Conservation (phyloP, 2,113 vertebrate genomes). For the Speoplatyrhinus poulsoni region DNA sequence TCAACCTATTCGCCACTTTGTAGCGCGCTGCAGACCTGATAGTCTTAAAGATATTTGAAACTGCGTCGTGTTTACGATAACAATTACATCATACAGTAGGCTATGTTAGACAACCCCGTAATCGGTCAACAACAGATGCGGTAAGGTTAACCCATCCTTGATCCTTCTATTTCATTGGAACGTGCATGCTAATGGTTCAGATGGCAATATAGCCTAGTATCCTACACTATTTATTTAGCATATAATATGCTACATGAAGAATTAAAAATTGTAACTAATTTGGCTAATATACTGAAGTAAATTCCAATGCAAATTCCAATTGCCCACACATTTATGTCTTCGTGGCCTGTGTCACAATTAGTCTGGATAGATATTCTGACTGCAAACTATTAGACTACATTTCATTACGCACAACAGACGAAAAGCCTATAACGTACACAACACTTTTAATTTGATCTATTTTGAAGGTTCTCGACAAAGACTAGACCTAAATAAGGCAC, state of each 20-base stretch:
- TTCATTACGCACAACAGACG: background rate
- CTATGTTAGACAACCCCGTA: background rate
- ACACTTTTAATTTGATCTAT: no score
- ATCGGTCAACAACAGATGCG: conserved; percentile 32
- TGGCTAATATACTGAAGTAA: background rate
- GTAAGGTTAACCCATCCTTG: background rate
- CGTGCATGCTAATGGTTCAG: no score
- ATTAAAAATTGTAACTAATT: no score
- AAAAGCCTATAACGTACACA: no score
- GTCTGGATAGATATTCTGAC: conserved; percentile 6
- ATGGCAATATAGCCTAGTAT: no score
- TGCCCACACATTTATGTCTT: conserved; percentile 20
- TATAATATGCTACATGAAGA: no score
- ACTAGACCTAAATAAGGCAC: no score
- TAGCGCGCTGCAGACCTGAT: conserved; percentile 14
- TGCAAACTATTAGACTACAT: background rate
- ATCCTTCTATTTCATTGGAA: no score
- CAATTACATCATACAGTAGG: background rate
- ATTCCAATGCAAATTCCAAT: conserved; percentile 33
- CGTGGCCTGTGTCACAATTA: no score
- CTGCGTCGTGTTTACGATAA: background rate
- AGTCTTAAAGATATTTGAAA: background rate
- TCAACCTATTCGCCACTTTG: conserved; percentile 1
- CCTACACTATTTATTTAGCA: no score
- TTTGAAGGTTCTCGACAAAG: no score